Conservation (phyloP, 1,140 invertebrate species). For the Lysiphlebus fabarum region DNA sequence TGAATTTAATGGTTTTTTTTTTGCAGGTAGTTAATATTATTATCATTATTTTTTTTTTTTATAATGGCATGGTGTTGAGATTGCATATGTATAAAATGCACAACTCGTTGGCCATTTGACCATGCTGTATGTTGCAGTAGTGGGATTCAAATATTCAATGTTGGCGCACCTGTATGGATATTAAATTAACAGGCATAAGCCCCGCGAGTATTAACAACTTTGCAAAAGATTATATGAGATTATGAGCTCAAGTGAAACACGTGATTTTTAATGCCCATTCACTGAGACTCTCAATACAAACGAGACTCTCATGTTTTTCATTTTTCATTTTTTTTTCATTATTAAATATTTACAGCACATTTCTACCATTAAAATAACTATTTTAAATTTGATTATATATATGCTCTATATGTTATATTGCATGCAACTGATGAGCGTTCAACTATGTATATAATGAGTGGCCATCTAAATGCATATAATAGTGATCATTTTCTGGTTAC, state of each 20-base stretch:
- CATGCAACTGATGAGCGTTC: no score
- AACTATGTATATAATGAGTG: no score
- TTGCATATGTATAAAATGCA: background rate
- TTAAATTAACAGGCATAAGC: slow-evolving; percentile 59
- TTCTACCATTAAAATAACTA: no score
- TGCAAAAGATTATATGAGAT: slow-evolving; percentile 59
- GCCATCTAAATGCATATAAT: no score
- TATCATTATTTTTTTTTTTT: slow-evolving; percentile 20
- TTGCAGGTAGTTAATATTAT: slow-evolving; percentile 30
- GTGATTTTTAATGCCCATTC: slow-evolving; percentile 55
- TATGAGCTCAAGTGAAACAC: slow-evolving; percentile 57
- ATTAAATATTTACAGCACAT: no score
- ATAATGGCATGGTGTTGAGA: slow-evolving; percentile 1
- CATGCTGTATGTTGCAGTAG: slow-evolving; percentile 13
- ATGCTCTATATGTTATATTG: no score
- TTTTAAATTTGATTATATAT: no score
- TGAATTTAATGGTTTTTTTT: slow-evolving; percentile 56
- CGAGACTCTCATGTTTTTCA: background rate
- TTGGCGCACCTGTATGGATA: slow-evolving; percentile 58
- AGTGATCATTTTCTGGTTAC: no score
- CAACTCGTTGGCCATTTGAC: no score
- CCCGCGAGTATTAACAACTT: slow-evolving; percentile 57
- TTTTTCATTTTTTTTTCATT: slow-evolving; percentile 39
- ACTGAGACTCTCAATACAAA: slow-evolving; percentile 6
- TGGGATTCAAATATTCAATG: slow-evolving; percentile 58